Conservation (phyloP, 64 coral and sea anemone species). For the Platygyra sinensis region DNA sequence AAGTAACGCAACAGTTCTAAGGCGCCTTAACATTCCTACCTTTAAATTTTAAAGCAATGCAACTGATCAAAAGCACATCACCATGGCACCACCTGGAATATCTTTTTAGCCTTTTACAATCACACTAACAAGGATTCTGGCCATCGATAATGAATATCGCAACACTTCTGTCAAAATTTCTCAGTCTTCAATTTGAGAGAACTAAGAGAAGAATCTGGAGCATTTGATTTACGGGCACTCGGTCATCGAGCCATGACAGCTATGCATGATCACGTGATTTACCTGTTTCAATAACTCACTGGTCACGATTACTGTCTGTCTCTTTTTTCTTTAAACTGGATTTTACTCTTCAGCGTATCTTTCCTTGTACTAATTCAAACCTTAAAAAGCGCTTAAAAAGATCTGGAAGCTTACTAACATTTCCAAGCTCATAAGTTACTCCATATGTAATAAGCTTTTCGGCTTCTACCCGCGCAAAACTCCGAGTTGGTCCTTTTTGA, state of each 20-base stretch:
- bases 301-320: background rate
- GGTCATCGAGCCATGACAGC: too few relatives aligned
- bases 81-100: background rate
- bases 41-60: background rate
- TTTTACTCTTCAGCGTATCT: background rate
- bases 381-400: background rate
- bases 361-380: background rate
- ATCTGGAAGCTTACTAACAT: background rate
- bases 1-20: background rate
- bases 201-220: too few relatives aligned
- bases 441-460: background rate
- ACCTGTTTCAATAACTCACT: too few relatives aligned
- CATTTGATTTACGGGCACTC: too few relatives aligned
- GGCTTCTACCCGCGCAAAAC: background rate
- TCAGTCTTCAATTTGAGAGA: too few relatives aligned
- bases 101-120: background rate
- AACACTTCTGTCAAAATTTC: too few relatives aligned
- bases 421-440: background rate
- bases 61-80: background rate
- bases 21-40: background rate
- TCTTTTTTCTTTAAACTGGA: background rate
- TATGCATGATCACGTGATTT: too few relatives aligned
- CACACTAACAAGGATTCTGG: too few relatives aligned
- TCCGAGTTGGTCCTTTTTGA: slow-evolving; percentile 15
- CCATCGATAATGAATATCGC: too few relatives aligned